Evolutionary conservation across 2,797 vertebrate genomes (phyloP), one percentile per base, ranked within the genome.

Genomic region (Chelmon rostratus): DNA sequence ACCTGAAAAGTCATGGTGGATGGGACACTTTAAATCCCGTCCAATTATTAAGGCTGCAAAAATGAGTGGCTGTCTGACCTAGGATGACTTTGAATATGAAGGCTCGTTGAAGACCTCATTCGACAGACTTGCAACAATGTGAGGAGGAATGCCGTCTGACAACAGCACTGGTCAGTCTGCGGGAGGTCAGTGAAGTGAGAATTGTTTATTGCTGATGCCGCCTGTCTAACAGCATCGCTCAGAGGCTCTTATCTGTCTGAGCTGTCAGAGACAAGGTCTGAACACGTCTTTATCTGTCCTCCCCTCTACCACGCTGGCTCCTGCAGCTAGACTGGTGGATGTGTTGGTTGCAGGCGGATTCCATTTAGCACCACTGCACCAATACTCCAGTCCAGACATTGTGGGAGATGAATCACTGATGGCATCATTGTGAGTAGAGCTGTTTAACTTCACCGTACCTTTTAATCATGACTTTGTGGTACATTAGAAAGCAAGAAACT

Each of bases 241-340:
- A 16, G 68, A n/a, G 56, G 64, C 74, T 74, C 28, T 79, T 88
- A 91, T 92, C 91, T 53, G 49, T 68, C 80, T 49, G 76, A 84
- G 74, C 84, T 66, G 90, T 90, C 83, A 86, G 75, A 86, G 70
- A 78, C 78, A 21, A 86, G 84, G 89, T 81, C 87, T 79, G 37
- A 81, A 84, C 90, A 87, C 84, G 16, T 89, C 80, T 85, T 85
- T 92, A 91, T 93, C 92, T 76, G 86, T 15, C 80, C 50, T 47
- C 76, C 71, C 44, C 75, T 5, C 65, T 1, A 10, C 65, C 76
- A 52, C 74, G 0, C 76, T 23, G 89, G 67, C 86, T 92, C 81
- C 88, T 82, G 81, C 78, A 54, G 75, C 42, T 5, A 78, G 71
- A 81, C 82, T 2, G 40, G 7, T n/a, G 33, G 61, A 68, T 75